phyloP scores from a whole-genome alignment of 2,797 vertebrate genomes.

The Takifugu rubripes region DNA sequence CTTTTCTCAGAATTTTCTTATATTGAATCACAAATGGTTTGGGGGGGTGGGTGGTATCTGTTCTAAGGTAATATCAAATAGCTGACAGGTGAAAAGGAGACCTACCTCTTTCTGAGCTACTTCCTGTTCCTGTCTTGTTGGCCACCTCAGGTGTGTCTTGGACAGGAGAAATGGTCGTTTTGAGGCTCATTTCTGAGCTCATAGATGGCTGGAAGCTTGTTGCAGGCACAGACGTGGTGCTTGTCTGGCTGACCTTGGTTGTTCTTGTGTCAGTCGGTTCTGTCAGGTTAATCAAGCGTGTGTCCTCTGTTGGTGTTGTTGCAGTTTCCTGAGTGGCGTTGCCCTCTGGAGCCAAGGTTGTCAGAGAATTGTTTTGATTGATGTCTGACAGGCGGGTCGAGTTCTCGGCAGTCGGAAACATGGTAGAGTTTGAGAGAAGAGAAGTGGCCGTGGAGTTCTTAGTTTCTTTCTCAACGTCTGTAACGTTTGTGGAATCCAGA shows the following conservation, averaged over 20 bases:
- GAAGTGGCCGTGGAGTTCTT: neutral
- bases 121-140: constrained; percentile 32
- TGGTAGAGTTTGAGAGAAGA: neutral
- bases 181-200: neutral
- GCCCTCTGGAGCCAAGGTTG: constrained; percentile 10
- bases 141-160: constrained; percentile 15
- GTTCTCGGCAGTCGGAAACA: neutral
- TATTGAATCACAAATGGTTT: neutral
- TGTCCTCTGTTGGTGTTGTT: neutral
- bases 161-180: constrained; percentile 1
- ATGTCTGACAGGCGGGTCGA: constrained; percentile 10
- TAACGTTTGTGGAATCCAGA: constrained; percentile 14
- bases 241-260: constrained; percentile 9
- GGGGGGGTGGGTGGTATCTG: too few relatives aligned
- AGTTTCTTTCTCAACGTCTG: constrained; percentile 9
- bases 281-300: neutral
- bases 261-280: constrained; percentile 2
- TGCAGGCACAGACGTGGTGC: neutral
- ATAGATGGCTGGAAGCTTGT: neutral
- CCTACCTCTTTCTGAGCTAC: constrained; percentile 58
- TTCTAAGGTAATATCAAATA: too few relatives aligned
- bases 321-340: constrained; percentile 7
- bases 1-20: constrained; percentile 5
- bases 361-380: constrained; percentile 14
- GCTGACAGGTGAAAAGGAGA: neutral